These are phyloP conservation scores for Semicossyphus pulcher DNA, from an alignment of 2,113 vertebrate genomes.

Conservation along the genomic window DNA sequence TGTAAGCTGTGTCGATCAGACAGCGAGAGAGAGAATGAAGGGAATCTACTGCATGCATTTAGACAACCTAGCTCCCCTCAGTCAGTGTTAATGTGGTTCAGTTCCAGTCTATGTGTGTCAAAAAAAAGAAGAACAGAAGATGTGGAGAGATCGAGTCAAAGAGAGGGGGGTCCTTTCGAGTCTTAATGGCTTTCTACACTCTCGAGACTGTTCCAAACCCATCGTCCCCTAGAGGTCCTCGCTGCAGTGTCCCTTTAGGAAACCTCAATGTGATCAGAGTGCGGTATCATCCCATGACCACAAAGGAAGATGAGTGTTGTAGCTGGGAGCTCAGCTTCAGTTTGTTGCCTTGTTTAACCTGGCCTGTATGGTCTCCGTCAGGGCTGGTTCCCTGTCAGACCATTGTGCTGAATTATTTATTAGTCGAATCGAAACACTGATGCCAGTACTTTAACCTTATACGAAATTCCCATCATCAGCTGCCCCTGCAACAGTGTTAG, in stretches of 20 bases:
- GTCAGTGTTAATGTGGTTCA: slow-evolving; percentile 74
- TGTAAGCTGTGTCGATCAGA: slow-evolving; percentile 67
- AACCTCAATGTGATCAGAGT: slow-evolving; percentile 53
- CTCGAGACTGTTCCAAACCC: slow-evolving; percentile 77
- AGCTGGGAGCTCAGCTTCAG: slow-evolving; percentile 44
- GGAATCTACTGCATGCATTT: slow-evolving; percentile 79
- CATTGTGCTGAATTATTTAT: slow-evolving; percentile 35
- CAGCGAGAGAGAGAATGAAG: slow-evolving; percentile 44
- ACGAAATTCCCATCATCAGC: slow-evolving; percentile 1
- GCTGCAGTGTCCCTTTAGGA: slow-evolving; percentile 79
- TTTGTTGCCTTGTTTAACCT: slow-evolving; percentile 59
- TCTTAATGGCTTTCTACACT: slow-evolving; percentile 67
- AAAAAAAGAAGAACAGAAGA: slow-evolving; percentile 65
- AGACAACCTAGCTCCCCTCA: slow-evolving; percentile 72
- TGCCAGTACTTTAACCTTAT: slow-evolving; percentile 18
- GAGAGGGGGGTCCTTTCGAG: slow-evolving; percentile 47
- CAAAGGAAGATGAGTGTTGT: slow-evolving; percentile 22
- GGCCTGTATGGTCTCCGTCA: slow-evolving; percentile 45
- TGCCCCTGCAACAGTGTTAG: slow-evolving; percentile 24
- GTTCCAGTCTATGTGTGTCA: slow-evolving; percentile 73
- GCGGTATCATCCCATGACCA: slow-evolving; percentile 23
- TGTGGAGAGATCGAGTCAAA: slow-evolving; percentile 35
- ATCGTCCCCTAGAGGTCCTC: slow-evolving; percentile 59
- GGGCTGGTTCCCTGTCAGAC: slow-evolving; percentile 81
- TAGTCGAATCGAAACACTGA: slow-evolving; percentile 15